phyloP scores from a whole-genome alignment of 2,797 vertebrate species.

The Gobionotothen gibberifrons region DNA sequence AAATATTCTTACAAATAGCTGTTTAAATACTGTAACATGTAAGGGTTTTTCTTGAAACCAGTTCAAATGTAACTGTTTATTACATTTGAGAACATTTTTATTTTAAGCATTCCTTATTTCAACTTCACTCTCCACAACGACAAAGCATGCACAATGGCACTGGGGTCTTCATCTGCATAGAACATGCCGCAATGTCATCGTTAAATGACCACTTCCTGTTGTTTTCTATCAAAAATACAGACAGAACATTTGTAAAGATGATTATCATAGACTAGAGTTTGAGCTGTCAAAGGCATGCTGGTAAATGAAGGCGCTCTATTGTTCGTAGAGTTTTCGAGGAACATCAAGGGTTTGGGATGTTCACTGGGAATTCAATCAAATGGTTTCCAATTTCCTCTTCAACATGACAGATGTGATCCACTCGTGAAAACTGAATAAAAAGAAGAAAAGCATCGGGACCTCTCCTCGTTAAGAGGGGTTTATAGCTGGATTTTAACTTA shows the following conservation, averaged over 20 bases:
- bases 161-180: constrained; percentile 6
- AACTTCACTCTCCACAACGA: constrained; percentile 21
- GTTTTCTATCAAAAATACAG: constrained; percentile 31
- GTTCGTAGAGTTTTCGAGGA: constrained; percentile 24
- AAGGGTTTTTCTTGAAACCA: background rate
- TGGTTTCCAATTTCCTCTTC: constrained; percentile 46
- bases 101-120: constrained; percentile 28
- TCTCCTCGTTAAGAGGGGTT: constrained; percentile 44
- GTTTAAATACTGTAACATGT: constrained; percentile 1
- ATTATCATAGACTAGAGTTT: constrained; percentile 40
- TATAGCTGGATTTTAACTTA: constrained; percentile 49
- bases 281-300: constrained; percentile 28
- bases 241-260: constrained; percentile 41
- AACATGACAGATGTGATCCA: constrained; percentile 64
- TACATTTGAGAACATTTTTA: constrained; percentile 7
- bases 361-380: constrained; percentile 66
- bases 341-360: constrained; percentile 40
- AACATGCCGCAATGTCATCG: background rate
- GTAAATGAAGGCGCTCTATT: constrained; percentile 29
- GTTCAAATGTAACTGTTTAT: constrained; percentile 29
- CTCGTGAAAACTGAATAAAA: constrained; percentile 56
- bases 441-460: constrained; percentile 36
- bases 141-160: constrained; percentile 13
- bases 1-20: constrained; percentile 19
- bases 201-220: constrained; percentile 44